These are phyloP conservation scores for Electrophaes corylata DNA, from an alignment of 2,888 invertebrate species.

Conservation along the genomic window DNA sequence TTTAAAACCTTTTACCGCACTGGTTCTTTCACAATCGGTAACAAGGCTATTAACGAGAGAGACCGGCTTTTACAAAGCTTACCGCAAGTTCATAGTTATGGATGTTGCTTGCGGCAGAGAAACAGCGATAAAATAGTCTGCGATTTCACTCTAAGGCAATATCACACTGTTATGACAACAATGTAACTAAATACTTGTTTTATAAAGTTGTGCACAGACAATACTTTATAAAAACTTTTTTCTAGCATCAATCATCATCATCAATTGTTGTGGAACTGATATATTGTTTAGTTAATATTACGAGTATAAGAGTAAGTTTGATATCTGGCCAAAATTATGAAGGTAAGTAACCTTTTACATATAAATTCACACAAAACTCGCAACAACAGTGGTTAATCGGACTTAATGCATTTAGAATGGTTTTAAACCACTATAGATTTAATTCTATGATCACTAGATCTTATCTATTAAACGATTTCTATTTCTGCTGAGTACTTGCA, in stretches of 20 bases:
- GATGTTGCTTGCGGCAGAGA: conserved; percentile 29
- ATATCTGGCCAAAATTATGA: no score
- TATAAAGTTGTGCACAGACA: conserved; percentile 5
- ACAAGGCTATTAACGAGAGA: background rate
- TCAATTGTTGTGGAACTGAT: no score
- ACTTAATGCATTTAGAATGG: no score
- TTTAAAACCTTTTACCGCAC: conserved; percentile 6
- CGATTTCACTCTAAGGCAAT: conserved; percentile 42
- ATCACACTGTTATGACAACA: conserved; percentile 29
- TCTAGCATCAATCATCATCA: no score
- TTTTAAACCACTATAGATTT: no score
- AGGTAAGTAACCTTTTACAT: no score
- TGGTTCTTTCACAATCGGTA: conserved; percentile 2
- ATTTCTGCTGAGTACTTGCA: background rate
- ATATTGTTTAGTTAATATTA: no score
- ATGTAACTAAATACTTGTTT: conserved; percentile 24
- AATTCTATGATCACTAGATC: background rate
- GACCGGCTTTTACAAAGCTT: background rate
- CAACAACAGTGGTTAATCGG: no score
- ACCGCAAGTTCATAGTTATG: conserved; percentile 1
- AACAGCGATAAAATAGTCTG: conserved; percentile 37
- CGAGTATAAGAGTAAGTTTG: no score
- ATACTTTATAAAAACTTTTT: background rate
- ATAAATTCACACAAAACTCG: no score
- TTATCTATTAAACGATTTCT: background rate